phyloP scores from a whole-genome alignment of 2,113 vertebrate species.

The Callipepla squamata region DNA sequence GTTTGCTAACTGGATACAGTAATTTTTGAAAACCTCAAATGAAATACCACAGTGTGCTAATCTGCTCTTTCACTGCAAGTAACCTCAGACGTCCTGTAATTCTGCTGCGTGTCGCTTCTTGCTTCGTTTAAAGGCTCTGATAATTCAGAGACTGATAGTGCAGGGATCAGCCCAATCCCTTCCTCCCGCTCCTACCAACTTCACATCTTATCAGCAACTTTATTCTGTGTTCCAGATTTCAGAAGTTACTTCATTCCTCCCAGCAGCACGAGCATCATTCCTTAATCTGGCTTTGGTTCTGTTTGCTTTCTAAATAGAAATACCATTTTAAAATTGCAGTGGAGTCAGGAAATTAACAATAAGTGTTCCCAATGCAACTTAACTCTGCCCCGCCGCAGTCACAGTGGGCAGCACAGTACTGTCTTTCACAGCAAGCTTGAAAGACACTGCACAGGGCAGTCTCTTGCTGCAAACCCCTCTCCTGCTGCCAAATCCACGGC shows the following conservation, averaged over 20 bases:
- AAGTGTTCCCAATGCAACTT: background rate
- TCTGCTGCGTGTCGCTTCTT: background rate
- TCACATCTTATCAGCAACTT: rapidly evolving
- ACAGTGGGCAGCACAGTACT: background rate
- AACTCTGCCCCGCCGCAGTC: background rate
- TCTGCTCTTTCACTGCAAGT: constrained; percentile 43
- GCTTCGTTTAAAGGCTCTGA: constrained; percentile 23
- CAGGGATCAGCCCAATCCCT: background rate
- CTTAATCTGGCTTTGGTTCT: background rate
- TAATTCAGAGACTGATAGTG: rapidly evolving
- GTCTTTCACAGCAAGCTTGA: background rate
- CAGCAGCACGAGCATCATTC: background rate
- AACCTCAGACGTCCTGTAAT: constrained; percentile 24
- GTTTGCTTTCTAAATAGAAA: background rate
- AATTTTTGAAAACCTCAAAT: constrained; percentile 37
- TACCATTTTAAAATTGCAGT: background rate
- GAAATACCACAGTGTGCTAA: constrained; percentile 51
- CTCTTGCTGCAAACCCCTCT: background rate
- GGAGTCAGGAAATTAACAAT: background rate
- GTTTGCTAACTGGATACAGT: background rate
- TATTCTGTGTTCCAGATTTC: background rate
- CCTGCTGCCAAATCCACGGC: background rate
- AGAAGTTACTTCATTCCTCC: background rate
- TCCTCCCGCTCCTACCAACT: background rate
- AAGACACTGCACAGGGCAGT: background rate